Base-by-base conservation (phyloP, 1,140 invertebrate genomes). In the Theocolax elegans region DNA sequence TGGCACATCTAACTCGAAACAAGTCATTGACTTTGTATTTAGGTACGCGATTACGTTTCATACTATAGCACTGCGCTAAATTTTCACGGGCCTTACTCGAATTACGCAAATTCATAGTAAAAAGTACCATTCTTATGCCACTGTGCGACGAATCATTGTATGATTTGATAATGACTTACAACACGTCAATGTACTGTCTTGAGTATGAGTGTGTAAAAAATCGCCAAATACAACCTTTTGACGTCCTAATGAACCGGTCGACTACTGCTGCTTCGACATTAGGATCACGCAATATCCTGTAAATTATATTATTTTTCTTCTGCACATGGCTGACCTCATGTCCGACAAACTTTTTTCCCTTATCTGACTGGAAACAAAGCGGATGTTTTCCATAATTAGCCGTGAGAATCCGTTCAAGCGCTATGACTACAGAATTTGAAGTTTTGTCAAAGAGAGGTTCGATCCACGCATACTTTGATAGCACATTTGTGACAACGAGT, bases 401-500 rank as follows among this genome's bases (percentile, higher is more conserved):
- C 44, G 56, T 48, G 0, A 76, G 29, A 58, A 74, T 70, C 1
- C 54, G 67, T 40, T 29, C n/a, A 44, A 77, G 71, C 4, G 58
- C 74, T 29, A 1, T 64, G 17, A 9, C 65, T 68, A n/a, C n/a
- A n/a, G n/a, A n/a, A n/a, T n/a, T n/a, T n/a, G n/a, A n/a, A 9
- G 75, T 78, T 74, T 85, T 86, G 3, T 74, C 72, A 74, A 74
- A 76, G 19, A 86, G 19, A 3, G 80, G 77, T 44, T 80, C 64
- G 17, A 74, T 73, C 77, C 75, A 86, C 3, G 74, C 78, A 67
- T 75, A 81, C 67, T 83, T 84, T 68, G 73, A 76, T 46, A 85
- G 80, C 1, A 79, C 72, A 67, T 86, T 82, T 48, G 85, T 84
- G 2, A 82, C 77, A 12, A 73, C 76, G 17, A 87, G 64, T 21